These are phyloP conservation scores for Zygothrica quintamaculata DNA, from an alignment of 2,888 invertebrate genomes.

Conservation along the genomic window DNA sequence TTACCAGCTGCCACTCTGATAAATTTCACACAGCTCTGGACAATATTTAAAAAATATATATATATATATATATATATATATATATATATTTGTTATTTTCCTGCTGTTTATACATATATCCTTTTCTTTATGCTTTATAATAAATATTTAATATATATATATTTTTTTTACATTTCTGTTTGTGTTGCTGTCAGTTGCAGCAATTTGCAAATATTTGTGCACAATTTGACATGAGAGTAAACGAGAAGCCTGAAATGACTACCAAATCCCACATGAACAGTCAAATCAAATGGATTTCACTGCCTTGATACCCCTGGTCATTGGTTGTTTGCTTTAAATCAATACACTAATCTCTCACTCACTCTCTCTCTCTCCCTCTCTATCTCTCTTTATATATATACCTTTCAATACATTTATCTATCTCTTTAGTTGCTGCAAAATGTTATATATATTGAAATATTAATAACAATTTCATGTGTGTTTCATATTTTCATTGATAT, in stretches of 20 bases:
- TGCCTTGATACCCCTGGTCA: neutral
- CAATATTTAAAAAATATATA: constrained; percentile 19
- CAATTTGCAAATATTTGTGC: constrained; percentile 55
- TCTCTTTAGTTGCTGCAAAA: too few species aligned
- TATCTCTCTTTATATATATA: constrained; percentile 1
- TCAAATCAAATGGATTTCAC: neutral
- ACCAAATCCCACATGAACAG: constrained; percentile 36
- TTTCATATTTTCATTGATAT: constrained; percentile 58
- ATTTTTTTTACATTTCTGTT: neutral
- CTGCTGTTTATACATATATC: neutral
- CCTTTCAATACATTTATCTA: constrained; percentile 42
- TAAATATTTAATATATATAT: constrained; percentile 60
- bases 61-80: constrained; percentile 9
- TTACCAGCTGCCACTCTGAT: constrained; percentile 14
- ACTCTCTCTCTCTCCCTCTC: constrained; percentile 6
- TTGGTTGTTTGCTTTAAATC: too few species aligned
- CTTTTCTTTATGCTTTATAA: constrained; percentile 18
- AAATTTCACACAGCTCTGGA: constrained; percentile 30
- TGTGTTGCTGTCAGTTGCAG: constrained; percentile 42
- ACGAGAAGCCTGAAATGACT: neutral
- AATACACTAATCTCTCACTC: constrained; percentile 10
- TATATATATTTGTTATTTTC: too few species aligned
- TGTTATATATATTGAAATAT: constrained; percentile 71
- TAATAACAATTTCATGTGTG: constrained; percentile 65
- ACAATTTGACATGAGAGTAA: constrained; percentile 39